Evolutionary conservation across 1,140 invertebrate genomes (phyloP).

Genomic region (Melipona quadrifasciata): DNA sequence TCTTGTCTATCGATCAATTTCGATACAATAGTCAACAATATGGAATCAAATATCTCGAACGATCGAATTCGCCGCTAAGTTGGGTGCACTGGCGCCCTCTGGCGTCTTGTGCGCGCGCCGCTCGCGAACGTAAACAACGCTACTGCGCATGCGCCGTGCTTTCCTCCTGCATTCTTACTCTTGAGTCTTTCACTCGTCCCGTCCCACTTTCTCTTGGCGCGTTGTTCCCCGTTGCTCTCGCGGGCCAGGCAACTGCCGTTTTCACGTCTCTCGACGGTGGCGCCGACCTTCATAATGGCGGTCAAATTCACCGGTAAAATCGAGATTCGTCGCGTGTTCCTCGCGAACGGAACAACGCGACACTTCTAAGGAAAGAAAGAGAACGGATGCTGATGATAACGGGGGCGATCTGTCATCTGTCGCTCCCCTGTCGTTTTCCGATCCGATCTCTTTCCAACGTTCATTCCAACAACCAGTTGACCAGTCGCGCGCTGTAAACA

Average conservation of each 20-base stretch:
- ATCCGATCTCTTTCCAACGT: neutral
- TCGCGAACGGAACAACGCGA: neutral
- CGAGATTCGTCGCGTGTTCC: constrained; percentile 28
- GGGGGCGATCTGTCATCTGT: too few relatives aligned
- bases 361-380: neutral
- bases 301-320: constrained; percentile 37
- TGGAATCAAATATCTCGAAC: too few relatives aligned
- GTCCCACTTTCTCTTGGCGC: neutral
- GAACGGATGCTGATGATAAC: too few relatives aligned
- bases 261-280: constrained; percentile 50
- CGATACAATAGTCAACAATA: too few relatives aligned
- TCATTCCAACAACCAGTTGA: too few relatives aligned
- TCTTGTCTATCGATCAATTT: too few relatives aligned
- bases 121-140: constrained; percentile 78
- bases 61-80: neutral
- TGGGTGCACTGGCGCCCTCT: constrained; percentile 52
- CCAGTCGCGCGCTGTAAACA: constrained; percentile 30
- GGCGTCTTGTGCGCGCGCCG: constrained; percentile 53
- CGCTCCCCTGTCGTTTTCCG: neutral
- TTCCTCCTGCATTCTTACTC: constrained; percentile 50
- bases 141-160: constrained; percentile 71
- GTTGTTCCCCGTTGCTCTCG: constrained; percentile 33
- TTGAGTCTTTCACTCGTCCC: constrained; percentile 35
- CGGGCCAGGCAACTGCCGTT: constrained; percentile 49
- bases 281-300: constrained; percentile 65